phyloP scores from a whole-genome alignment of 2,888 invertebrate species.

The Hydropsyche betteni region DNA sequence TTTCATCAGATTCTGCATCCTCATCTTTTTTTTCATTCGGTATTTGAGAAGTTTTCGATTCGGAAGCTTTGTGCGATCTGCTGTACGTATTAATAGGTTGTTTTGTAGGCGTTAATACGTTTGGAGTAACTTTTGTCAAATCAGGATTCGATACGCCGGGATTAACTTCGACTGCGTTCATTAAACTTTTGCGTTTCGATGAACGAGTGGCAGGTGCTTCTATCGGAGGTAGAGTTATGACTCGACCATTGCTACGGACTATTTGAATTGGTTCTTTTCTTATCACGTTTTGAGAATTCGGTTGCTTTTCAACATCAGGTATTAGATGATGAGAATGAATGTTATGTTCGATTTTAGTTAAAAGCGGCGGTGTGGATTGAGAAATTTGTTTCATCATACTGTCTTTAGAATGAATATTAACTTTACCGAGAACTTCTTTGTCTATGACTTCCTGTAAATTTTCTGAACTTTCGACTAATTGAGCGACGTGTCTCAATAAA shows the following conservation, averaged over 20 bases:
- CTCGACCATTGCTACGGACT: slow-evolving; percentile 76
- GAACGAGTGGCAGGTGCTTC: slow-evolving; percentile 84
- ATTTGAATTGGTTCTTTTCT: slow-evolving; percentile 75
- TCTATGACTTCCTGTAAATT: slow-evolving; percentile 78
- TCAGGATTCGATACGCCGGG: slow-evolving; percentile 43
- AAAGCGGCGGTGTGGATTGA: neutral
- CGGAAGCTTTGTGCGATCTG: slow-evolving; percentile 34
- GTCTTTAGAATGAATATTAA: slow-evolving; percentile 50
- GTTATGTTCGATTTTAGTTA: slow-evolving; percentile 15
- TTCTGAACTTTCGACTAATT: slow-evolving; percentile 73
- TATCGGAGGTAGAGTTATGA: slow-evolving; percentile 82
- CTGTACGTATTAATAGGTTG: slow-evolving; percentile 60
- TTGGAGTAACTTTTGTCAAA: slow-evolving; percentile 57
- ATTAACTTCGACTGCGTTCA: slow-evolving; percentile 34
- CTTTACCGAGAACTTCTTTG: slow-evolving; percentile 69
- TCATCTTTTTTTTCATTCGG: slow-evolving; percentile 56
- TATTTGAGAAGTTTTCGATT: slow-evolving; percentile 47
- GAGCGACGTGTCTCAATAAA: slow-evolving; percentile 77
- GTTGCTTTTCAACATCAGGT: slow-evolving; percentile 53
- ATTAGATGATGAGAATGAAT: neutral
- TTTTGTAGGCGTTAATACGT: slow-evolving; percentile 53
- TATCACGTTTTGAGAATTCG: slow-evolving; percentile 56
- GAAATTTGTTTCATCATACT: slow-evolving; percentile 5
- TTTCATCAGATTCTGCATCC: slow-evolving; percentile 70
- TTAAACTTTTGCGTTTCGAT: slow-evolving; percentile 71